These are phyloP conservation scores for Strigamia maritima DNA, from an alignment of 2,888 invertebrate species.

Conservation along the genomic window DNA sequence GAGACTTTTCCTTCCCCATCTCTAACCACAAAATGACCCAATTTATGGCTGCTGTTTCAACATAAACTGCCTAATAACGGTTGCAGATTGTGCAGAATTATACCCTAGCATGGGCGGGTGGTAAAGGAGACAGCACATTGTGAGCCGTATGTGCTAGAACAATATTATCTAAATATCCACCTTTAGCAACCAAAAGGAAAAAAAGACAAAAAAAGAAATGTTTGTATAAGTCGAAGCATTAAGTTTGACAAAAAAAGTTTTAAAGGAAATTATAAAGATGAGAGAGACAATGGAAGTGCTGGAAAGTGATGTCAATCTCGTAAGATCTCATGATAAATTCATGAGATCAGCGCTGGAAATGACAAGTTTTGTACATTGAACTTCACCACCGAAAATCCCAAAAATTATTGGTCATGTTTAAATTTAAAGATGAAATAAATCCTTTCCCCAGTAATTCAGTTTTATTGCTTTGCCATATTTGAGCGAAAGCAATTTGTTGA, in stretches of 20 bases:
- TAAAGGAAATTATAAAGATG: neutral
- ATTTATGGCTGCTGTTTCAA: conserved; percentile 4
- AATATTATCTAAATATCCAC: neutral
- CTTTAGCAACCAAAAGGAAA: neutral
- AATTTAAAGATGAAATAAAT: neutral
- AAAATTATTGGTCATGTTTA: neutral
- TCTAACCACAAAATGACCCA: conserved; percentile 4
- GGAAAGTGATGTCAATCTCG: neutral
- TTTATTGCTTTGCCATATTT: neutral
- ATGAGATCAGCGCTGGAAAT: neutral
- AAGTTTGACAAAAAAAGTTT: neutral
- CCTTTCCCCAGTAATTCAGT: neutral
- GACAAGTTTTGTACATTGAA: neutral
- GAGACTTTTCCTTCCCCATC: conserved; percentile 4
- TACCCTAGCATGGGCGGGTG: neutral
- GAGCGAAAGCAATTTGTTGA: neutral
- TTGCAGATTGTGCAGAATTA: neutral
- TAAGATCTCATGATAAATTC: neutral
- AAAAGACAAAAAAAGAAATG: neutral
- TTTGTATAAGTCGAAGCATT: neutral
- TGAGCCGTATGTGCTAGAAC: neutral
- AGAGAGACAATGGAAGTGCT: neutral
- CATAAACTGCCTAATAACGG: conserved; percentile 4
- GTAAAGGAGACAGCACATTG: neutral
- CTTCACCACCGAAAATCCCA: neutral